Evolutionary conservation across 2,797 vertebrate genomes (phyloP), one percentile per base, ranked within the genome.

Genomic region (Gila robusta): DNA sequence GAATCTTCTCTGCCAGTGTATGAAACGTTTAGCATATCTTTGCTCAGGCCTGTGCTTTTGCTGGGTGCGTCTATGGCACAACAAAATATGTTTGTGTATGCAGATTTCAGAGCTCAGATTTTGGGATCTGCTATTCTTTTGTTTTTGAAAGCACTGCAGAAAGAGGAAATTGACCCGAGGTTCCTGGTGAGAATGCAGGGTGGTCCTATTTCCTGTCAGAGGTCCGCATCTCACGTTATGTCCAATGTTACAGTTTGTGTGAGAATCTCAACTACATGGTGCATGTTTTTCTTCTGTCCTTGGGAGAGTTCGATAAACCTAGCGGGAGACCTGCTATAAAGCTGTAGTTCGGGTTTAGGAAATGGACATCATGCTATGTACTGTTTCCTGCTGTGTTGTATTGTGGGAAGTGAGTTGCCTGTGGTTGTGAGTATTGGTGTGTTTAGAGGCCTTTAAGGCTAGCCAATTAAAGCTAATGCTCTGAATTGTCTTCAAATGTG

Each of bases 201-300:
- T 90, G 89, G 89, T 90, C 89, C 87, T 73, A 47, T 89, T 90
- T 90, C 89, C 89, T 90, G 88, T 87, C 86, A 64, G 86, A 87
- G 83, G 62, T 86, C 83, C 79, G 66, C 32, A 5, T 82, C 79
- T 90, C 72, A 64, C 86, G 62, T 84, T 84, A 79, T 88, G 81
- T 74, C 85, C 81, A 79, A 52, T 47, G 67, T 76, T 86, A 59
- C 52, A 69, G 66, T 77, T 82, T 81, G 49, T 80, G 82, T 90
- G 76, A 83, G 67, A 86, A 82, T 77, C 69, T 79, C 54, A 73
- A 59, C 79, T 79, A 23, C 35, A 19, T 72, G 2, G 52, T 69
- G n/a, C 44, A 35, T 70, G 83, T 67, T 77, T 69, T 82, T 78
- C 79, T 78, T 82, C 80, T 76, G 79, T 89, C 41, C 67, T 44